Percentiles rank a stretch among this genome's conserved stretches.
These are phyloP conservation scores for Ceyx cyanopectus DNA, from an alignment of 2,113 vertebrate genomes.

Conservation along the genomic window DNA sequence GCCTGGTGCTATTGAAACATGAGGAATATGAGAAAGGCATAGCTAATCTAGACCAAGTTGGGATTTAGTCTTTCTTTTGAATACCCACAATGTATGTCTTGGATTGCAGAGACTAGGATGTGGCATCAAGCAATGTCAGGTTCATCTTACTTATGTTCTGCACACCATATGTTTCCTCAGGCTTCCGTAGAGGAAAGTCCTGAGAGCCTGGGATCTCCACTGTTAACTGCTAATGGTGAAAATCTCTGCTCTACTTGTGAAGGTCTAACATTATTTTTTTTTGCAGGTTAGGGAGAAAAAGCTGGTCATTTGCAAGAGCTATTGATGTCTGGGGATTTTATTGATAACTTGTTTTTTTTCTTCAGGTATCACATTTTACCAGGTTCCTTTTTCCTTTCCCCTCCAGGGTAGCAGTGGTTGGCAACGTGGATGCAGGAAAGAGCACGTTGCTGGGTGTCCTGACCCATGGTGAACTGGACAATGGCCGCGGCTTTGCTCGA, in stretches of 20 bases:
- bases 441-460: constrained; percentile 94
- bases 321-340: not conserved
- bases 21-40: not conserved
- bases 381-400: not conserved
- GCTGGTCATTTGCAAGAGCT: not conserved
- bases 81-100: not conserved
- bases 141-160: not conserved
- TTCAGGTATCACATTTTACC: not conserved
- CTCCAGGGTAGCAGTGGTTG: constrained; percentile 94
- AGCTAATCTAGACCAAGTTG: not conserved
- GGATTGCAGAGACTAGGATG: not conserved
- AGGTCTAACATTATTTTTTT: not conserved
- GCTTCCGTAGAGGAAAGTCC: not conserved
- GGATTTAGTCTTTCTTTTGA: not conserved
- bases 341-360: not conserved
- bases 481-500: constrained; percentile 95
- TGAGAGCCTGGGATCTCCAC: not conserved
- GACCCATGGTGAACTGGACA: constrained; percentile 96
- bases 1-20: not conserved
- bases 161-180: not conserved
- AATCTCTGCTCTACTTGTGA: not conserved
- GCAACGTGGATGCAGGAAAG: constrained; percentile 97
- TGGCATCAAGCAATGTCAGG: not conserved
- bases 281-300: not conserved
- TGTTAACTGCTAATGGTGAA: not conserved